A percentile compares a stretch with the other conserved stretches of the same genome.
Evolutionary conservation across 2,797 vertebrate species (phyloP).

Genomic region (Danionella dracula): DNA sequence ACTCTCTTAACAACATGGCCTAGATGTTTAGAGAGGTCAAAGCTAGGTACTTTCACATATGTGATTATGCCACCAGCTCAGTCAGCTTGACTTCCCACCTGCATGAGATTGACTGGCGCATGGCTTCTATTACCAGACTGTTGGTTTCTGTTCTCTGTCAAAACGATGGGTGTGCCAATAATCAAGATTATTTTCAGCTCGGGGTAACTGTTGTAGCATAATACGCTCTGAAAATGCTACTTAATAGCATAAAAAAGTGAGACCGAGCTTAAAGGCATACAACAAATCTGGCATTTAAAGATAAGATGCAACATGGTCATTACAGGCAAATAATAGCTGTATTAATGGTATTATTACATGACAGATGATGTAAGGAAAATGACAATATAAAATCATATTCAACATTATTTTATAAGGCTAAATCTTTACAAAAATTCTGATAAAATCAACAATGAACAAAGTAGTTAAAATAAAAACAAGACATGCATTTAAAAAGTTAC

Average conservation of each 20-base stretch:
- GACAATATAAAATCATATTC: too few species aligned
- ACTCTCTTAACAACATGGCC: slow-evolving; percentile 23
- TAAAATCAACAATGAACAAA: too few species aligned
- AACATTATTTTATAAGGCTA: too few species aligned
- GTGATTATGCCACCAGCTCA: neutral
- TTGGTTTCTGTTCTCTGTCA: neutral
- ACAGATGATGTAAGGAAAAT: too few species aligned
- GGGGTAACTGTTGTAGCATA: neutral
- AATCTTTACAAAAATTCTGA: too few species aligned
- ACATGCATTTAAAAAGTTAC: too few species aligned
- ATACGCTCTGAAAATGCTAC: neutral
- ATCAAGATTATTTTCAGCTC: neutral
- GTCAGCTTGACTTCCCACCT: neutral
- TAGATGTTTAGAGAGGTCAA: slow-evolving; percentile 25
- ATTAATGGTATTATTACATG: neutral
- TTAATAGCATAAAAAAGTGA: neutral
- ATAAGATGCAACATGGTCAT: neutral
- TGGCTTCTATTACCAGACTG: neutral
- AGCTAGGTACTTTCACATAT: slow-evolving; percentile 21
- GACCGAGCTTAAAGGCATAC: neutral
- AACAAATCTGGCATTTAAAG: neutral
- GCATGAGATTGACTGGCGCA: neutral
- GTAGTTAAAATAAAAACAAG: neutral
- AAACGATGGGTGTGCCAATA: neutral
- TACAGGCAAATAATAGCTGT: neutral